Evolutionary conservation across 2,888 invertebrate species (phyloP).

Genomic region (Amblyteles armatorius): DNA sequence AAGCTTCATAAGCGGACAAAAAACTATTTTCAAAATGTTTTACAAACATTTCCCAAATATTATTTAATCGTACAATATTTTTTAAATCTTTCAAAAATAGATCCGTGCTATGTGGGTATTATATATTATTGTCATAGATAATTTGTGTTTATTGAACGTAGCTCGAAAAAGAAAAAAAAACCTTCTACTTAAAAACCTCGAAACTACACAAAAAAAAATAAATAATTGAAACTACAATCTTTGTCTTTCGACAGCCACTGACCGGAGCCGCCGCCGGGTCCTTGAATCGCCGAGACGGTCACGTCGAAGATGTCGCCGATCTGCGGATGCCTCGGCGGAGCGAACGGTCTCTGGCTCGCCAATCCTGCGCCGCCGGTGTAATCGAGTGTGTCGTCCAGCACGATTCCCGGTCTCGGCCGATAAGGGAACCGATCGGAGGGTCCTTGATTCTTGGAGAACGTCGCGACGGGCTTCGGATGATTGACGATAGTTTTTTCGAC

Average conservation of each 20-base stretch:
- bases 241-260: background rate
- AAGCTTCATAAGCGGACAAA: too few species aligned
- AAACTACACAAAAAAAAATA: background rate
- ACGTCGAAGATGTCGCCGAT: slow-evolving; percentile 94
- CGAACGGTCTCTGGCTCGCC: slow-evolving; percentile 85
- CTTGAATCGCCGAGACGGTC: slow-evolving; percentile 95
- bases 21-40: too few species aligned
- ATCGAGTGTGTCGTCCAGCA: slow-evolving; percentile 89
- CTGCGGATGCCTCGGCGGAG: slow-evolving; percentile 82
- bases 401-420: slow-evolving; percentile 93
- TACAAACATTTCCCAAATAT: too few species aligned
- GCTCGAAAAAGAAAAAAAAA: background rate
- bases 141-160: slow-evolving; percentile 14
- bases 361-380: slow-evolving; percentile 83
- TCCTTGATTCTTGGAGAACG: slow-evolving; percentile 59
- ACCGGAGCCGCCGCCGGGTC: slow-evolving; percentile 88
- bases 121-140: background rate
- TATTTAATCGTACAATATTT: too few species aligned
- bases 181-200: slow-evolving; percentile 83
- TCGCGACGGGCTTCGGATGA: slow-evolving; percentile 72
- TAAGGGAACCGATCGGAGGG: slow-evolving; percentile 86
- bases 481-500: slow-evolving; percentile 50
- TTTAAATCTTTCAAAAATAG: too few species aligned
- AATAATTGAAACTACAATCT: background rate
- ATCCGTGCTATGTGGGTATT: too few species aligned